Evolutionary conservation across 64 coral and sea anemone genomes (phyloP), one percentile per base, ranked within the genome.

Genomic region (Pocillopora verrucosa): DNA sequence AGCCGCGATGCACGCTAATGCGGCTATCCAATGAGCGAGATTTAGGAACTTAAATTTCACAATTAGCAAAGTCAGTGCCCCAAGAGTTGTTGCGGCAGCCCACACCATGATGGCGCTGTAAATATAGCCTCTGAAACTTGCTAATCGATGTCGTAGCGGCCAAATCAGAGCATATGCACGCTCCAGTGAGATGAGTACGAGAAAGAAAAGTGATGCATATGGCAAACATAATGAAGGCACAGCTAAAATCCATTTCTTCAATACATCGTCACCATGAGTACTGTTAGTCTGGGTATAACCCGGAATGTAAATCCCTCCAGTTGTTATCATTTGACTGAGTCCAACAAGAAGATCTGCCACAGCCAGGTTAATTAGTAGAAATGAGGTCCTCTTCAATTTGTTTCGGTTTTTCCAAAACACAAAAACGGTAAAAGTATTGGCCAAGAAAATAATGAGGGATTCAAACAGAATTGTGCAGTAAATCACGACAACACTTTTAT

Each of bases 331-430:
- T 16, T 76, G 34, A 16, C 16, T 16, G 73, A 75, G 30, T 36
- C 74, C 74, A 51, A 76, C 74, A 38, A 76, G 74, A 2, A 76
- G 12, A 76, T 76, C 74, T 51, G 74, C 37, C 13, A 45, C 74
- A 16, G 74, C 74, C 13, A 76, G 45, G 74, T 76, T 76, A 16
- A 76, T 76, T 20, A 76, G 74, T 17, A 76, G 74, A 76, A 76
- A 51, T 16, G 74, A 76, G 15, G 11, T 45, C 41, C 74, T 35
- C 74, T 76, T 76, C 2, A 76, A 16, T 76, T 34, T 76, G 74
- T 76, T 37, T 16, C 36, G 36, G 3, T 37, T 11, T 7, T 38
- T 38, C 74, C 74, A 72, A 72, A 72, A 72, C 13, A 72, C 68
- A 22, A 19, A 72, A 3, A 45, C 41, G 6, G 41, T 45, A 6